These are phyloP conservation scores for Nemurella pictetii DNA, from an alignment of 2,888 invertebrate genomes.

Conservation along the genomic window DNA sequence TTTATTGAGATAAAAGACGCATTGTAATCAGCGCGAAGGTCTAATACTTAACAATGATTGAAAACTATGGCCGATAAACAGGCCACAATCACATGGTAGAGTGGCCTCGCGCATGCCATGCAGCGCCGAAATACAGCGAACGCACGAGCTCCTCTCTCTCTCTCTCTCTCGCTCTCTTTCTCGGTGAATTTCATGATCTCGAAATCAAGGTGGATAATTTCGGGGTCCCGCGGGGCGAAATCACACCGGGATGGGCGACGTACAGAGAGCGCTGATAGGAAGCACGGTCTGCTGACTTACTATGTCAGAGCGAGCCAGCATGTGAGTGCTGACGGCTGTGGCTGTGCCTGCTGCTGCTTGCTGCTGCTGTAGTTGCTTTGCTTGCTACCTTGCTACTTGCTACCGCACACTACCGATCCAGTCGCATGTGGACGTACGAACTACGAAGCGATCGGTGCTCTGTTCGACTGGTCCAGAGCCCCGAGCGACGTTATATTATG, in stretches of 20 bases:
- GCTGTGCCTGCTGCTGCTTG: not conserved
- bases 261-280: not conserved
- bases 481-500: no score
- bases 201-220: not conserved
- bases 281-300: not conserved
- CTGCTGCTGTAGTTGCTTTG: no score
- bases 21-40: not conserved
- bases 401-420: no score
- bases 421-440: no score
- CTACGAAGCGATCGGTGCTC: no score
- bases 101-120: not conserved
- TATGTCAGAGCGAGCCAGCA: not conserved
- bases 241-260: not conserved
- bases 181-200: not conserved
- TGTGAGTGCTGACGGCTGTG: not conserved
- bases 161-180: no score
- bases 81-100: no score
- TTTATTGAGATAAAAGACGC: not conserved
- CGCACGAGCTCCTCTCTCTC: not conserved
- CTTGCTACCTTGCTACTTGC: no score
- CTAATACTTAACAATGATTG: not conserved
- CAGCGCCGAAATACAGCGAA: not conserved
- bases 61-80: not conserved
- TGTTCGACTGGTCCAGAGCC: no score
- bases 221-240: not conserved